Evolutionary conservation across 2,888 invertebrate genomes (phyloP).

Genomic region (Cataglyphis livida): DNA sequence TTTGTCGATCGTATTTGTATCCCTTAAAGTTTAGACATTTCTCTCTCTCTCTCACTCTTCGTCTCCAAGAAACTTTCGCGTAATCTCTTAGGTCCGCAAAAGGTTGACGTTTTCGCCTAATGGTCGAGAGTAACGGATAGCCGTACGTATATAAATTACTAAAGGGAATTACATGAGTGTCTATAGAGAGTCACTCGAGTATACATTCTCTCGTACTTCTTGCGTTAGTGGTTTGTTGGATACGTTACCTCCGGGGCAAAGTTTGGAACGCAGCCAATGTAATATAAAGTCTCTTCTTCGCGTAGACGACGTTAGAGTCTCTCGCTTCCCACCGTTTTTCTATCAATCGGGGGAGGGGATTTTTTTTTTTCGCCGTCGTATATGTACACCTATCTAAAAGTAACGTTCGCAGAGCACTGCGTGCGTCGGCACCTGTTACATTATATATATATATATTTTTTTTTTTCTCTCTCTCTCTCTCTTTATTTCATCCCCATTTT

Average conservation of each 20-base stretch:
- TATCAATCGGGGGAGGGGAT: conserved; percentile 56
- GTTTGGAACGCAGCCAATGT: conserved; percentile 48
- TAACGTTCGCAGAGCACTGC: conserved; percentile 63
- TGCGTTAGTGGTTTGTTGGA: conserved; percentile 43
- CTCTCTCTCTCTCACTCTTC: neutral
- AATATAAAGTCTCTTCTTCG: conserved; percentile 70
- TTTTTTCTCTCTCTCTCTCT: neutral
- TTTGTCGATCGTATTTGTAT: neutral
- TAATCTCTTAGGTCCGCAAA: conserved; percentile 39
- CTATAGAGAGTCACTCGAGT: neutral
- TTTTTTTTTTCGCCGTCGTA: conserved; percentile 28
- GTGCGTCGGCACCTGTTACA: conserved; percentile 57
- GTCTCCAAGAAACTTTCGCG: conserved; percentile 25
- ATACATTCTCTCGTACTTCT: neutral
- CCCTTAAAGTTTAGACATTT: conserved; percentile 28
- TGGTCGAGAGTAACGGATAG: conserved; percentile 40
- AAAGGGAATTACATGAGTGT: conserved; percentile 40
- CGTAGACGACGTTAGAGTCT: conserved; percentile 73
- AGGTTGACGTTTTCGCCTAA: conserved; percentile 28
- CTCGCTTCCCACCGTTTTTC: conserved; percentile 60
- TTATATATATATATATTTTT: conserved; percentile 43
- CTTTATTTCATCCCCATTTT: conserved; percentile 38
- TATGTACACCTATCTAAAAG: conserved; percentile 77
- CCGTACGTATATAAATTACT: conserved; percentile 43
- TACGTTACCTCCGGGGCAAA: conserved; percentile 25